These are phyloP conservation scores for Cyprinodon variegatus DNA, from an alignment of 2,113 vertebrate genomes.

Conservation along the genomic window DNA sequence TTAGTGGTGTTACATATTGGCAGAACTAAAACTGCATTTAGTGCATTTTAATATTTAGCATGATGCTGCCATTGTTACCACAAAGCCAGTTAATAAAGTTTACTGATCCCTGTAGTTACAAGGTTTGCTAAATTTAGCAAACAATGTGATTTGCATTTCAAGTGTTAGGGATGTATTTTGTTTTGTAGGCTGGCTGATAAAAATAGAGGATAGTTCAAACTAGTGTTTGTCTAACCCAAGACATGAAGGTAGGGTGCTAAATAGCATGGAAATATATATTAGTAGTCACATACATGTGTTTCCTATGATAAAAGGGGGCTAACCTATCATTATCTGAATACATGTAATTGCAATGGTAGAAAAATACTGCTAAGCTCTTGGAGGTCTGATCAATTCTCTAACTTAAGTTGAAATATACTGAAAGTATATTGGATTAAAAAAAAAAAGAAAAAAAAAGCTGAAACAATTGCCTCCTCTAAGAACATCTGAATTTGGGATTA, in stretches of 20 bases:
- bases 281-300: not conserved
- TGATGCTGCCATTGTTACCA: too few species aligned
- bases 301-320: not conserved
- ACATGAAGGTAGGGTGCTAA: not conserved
- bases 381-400: not conserved
- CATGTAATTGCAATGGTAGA: not conserved
- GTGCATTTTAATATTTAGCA: too few species aligned
- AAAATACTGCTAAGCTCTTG: not conserved
- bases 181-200: not conserved
- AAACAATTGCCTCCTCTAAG: not conserved
- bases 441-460: not conserved
- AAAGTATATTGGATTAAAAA: not conserved
- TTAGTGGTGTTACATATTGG: too few species aligned
- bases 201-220: not conserved
- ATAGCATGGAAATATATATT: not conserved
- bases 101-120: too few species aligned
- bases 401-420: not conserved
- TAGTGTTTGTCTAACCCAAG: not conserved
- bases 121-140: too few species aligned
- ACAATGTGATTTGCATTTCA: not conserved
- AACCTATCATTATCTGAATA: not conserved
- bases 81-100: too few species aligned
- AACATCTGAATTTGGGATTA: slow-evolving; percentile 19
- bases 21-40: too few species aligned
- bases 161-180: not conserved